phyloP scores from a whole-genome alignment of 2,888 invertebrate genomes.

The Oligia fasciuncula region DNA sequence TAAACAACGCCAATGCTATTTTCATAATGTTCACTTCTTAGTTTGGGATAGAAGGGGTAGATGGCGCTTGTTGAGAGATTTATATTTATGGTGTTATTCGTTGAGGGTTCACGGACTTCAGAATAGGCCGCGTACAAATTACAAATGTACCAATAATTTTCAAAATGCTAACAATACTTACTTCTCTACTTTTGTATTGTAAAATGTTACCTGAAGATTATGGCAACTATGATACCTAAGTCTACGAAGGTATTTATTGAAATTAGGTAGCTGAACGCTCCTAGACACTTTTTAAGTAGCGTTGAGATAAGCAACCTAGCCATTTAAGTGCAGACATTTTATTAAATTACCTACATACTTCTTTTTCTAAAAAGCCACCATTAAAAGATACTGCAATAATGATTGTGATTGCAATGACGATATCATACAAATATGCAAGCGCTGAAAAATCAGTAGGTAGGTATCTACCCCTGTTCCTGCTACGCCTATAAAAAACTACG shows the following conservation, averaged over 20 bases:
- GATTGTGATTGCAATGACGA: neutral
- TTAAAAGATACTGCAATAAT: neutral
- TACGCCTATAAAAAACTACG: neutral
- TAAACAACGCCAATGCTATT: neutral
- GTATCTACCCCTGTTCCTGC: no score
- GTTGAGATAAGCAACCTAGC: neutral
- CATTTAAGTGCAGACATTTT: neutral
- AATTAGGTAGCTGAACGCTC: no score
- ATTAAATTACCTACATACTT: neutral
- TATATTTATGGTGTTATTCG: neutral
- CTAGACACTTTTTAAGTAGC: neutral
- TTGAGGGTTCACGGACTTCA: neutral
- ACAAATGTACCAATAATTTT: neutral
- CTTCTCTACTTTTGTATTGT: neutral
- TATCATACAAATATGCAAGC: neutral
- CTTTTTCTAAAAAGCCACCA: neutral
- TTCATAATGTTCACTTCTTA: neutral
- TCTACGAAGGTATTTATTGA: no score
- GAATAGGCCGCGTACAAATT: neutral
- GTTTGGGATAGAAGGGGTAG: neutral
- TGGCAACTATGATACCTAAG: neutral
- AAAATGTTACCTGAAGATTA: neutral
- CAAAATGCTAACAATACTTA: neutral
- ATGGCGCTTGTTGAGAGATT: constrained; percentile 33
- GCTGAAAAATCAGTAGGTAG: no score